Evolutionary conservation across 2,888 invertebrate species (phyloP).

Genomic region (Campoletis raptor): DNA sequence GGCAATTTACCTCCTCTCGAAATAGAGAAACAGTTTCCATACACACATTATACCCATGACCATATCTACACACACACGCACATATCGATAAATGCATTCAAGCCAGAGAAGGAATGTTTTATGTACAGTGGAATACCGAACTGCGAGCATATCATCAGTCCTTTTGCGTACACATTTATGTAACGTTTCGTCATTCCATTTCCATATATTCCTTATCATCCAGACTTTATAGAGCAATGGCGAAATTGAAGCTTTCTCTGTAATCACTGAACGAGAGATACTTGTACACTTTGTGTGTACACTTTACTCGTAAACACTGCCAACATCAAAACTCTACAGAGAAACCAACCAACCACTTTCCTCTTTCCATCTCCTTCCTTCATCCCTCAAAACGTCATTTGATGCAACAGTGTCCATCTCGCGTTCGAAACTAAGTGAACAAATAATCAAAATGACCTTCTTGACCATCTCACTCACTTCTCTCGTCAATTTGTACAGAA

Average conservation of each 20-base stretch:
- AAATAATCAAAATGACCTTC: not conserved
- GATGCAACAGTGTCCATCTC: not conserved
- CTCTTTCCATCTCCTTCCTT: conserved; percentile 5
- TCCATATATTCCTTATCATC: conserved; percentile 36
- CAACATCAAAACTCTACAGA: not conserved
- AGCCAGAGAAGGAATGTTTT: not conserved
- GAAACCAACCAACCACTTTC: not conserved
- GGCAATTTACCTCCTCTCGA: conserved; percentile 41
- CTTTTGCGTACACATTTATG: conserved; percentile 71
- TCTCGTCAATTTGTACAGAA: not conserved
- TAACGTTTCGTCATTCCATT: conserved; percentile 42
- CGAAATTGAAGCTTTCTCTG: not conserved
- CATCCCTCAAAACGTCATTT: not conserved
- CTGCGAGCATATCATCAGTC: conserved; percentile 73
- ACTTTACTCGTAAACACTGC: not conserved
- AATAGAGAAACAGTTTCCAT: conserved; percentile 19
- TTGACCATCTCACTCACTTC: not conserved
- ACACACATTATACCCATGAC: not conserved
- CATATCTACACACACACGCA: not conserved
- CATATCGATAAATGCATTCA: not conserved
- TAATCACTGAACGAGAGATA: conserved; percentile 27
- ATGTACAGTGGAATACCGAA: conserved; percentile 32
- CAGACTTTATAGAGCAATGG: conserved; percentile 19
- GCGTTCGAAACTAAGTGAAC: not conserved
- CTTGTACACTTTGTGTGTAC: conserved; percentile 29